phyloP scores from a whole-genome alignment of 2,888 invertebrate genomes.

The Lepeophtheirus nordmannii region DNA sequence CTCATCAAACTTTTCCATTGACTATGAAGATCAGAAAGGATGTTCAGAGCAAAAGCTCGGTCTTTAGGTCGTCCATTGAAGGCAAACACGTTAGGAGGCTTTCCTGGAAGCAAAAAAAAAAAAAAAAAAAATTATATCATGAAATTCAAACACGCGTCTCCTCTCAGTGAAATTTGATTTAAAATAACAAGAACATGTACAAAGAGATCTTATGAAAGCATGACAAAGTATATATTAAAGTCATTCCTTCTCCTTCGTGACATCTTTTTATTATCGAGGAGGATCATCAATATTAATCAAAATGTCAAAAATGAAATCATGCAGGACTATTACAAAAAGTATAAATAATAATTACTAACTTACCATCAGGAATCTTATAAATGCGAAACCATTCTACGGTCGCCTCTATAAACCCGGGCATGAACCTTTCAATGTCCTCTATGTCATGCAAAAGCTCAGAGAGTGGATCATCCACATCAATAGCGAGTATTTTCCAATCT shows the following conservation, averaged over 20 bases:
- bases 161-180: no score
- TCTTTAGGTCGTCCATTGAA: conserved; percentile 52
- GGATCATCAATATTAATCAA: no score
- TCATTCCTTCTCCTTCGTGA: no score
- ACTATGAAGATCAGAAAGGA: background rate
- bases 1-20: conserved; percentile 7
- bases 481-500: conserved; percentile 94
- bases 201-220: background rate
- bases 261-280: no score
- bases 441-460: conserved; percentile 68
- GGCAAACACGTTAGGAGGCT: conserved; percentile 89
- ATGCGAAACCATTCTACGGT: conserved; percentile 97
- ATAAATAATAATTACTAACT: conserved; percentile 31
- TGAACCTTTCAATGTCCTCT: conserved; percentile 70
- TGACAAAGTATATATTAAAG: no score
- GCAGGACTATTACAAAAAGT: no score
- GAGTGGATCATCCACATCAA: conserved; percentile 79
- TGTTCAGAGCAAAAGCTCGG: conserved; percentile 12
- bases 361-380: conserved; percentile 97
- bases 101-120: background rate
- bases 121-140: no score
- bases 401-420: conserved; percentile 79
- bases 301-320: no score
- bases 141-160: no score
- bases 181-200: background rate